These are phyloP conservation scores for Pogonus chalceus DNA, from an alignment of 1,140 invertebrate species.

Conservation along the genomic window DNA sequence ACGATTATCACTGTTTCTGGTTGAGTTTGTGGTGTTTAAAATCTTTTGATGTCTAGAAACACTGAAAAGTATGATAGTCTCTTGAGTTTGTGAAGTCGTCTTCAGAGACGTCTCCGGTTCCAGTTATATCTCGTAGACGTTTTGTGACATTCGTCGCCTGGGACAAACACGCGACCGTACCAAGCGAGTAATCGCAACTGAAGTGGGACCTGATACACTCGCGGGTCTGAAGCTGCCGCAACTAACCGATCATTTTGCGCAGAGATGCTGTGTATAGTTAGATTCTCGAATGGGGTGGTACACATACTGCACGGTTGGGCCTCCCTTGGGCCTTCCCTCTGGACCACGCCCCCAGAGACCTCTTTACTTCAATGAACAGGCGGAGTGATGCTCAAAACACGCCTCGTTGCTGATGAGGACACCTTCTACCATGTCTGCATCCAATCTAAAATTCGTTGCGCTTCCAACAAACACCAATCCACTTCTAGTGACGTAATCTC, in stretches of 20 bases:
- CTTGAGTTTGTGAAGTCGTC: background rate
- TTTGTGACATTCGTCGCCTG: conserved; percentile 31
- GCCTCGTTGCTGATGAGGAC: conserved; percentile 18
- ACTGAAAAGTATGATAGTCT: background rate
- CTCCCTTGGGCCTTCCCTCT: conserved; percentile 15
- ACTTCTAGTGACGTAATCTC: conserved; percentile 11
- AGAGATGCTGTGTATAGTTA: no score
- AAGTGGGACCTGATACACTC: no score
- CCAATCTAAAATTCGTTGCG: conserved; percentile 21
- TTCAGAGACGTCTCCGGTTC: conserved; percentile 21
- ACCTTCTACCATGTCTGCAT: no score
- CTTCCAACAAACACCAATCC: conserved; percentile 23
- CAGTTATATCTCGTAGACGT: conserved; percentile 40
- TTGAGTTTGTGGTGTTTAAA: no score
- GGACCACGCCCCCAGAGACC: conserved; percentile 16
- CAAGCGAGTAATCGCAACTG: conserved; percentile 31
- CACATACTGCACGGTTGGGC: conserved; percentile 17
- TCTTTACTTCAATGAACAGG: conserved; percentile 20
- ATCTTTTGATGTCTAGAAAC: background rate
- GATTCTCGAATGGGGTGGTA: conserved; percentile 29
- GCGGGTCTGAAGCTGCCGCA: conserved; percentile 18
- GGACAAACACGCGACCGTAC: conserved; percentile 13
- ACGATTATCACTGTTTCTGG: no score
- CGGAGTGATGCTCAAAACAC: conserved; percentile 17
- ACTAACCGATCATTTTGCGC: conserved; percentile 16